Percentiles rank a stretch among this genome's conserved stretches.
Evolutionary conservation across 2,888 invertebrate genomes (phyloP).

Genomic region (Lithodes maja): DNA sequence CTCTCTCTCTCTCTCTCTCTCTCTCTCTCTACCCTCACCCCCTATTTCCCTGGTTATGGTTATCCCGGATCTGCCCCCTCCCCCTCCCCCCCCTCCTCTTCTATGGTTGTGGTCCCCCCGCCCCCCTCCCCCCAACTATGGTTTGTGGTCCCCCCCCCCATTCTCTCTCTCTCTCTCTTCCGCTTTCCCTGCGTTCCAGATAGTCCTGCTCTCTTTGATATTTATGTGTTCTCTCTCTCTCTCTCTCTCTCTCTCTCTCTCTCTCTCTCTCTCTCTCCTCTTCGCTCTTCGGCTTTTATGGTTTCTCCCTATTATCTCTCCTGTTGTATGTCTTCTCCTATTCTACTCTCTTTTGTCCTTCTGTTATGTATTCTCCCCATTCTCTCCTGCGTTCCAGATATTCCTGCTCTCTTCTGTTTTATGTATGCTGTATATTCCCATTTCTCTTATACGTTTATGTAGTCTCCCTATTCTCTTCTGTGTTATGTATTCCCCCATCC

Average conservation of each 20-base stretch:
- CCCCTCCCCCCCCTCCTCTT: background rate
- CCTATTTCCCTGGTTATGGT: background rate
- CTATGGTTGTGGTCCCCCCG: background rate
- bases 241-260: background rate
- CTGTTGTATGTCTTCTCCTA: too few relatives aligned
- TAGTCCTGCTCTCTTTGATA: background rate
- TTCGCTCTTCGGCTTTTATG: too few relatives aligned
- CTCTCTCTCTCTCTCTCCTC: background rate
- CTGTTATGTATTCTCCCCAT: too few relatives aligned
- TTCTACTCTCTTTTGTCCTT: too few relatives aligned
- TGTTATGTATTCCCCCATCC: too few relatives aligned
- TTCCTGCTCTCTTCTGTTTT: too few relatives aligned
- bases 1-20: background rate
- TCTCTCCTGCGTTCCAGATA: too few relatives aligned
- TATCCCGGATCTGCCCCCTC: background rate
- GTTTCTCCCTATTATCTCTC: too few relatives aligned
- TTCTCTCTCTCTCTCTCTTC: background rate
- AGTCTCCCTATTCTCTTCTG: too few relatives aligned
- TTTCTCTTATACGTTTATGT: too few relatives aligned
- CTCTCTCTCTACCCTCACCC: background rate
- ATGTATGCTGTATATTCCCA: too few relatives aligned
- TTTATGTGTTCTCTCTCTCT: background rate
- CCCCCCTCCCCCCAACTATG: background rate
- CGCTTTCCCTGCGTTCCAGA: background rate
- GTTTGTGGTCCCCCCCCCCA: background rate